Conservation (phyloP, 2,888 invertebrate species). For the Pseudeuparius sepicola region DNA sequence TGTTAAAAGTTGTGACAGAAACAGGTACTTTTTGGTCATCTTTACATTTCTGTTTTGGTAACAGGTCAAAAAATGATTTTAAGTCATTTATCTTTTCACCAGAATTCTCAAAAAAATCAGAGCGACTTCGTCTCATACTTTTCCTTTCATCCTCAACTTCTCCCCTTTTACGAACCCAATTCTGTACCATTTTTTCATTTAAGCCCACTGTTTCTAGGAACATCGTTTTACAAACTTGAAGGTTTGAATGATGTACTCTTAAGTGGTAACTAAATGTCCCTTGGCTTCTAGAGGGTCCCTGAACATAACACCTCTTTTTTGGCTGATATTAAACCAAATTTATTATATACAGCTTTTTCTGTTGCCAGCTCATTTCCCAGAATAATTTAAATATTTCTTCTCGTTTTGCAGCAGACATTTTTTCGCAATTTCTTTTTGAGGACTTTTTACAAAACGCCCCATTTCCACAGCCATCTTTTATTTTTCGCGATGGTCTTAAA, state of each 20-base stretch:
- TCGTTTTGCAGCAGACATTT: background rate
- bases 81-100: too few species aligned
- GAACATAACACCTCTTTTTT: slow-evolving; percentile 12
- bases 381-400: slow-evolving; percentile 5
- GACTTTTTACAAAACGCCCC: slow-evolving; percentile 7
- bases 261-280: slow-evolving; percentile 13
- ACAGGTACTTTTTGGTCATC: slow-evolving; percentile 10
- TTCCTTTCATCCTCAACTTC: too few species aligned
- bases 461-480: background rate
- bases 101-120: too few species aligned
- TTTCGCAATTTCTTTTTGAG: slow-evolving; percentile 7
- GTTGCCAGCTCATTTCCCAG: slow-evolving; percentile 9
- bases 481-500: background rate
- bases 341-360: slow-evolving; percentile 8
- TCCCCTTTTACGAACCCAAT: too few species aligned
- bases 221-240: slow-evolving; percentile 12
- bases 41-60: too few species aligned
- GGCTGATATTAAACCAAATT: slow-evolving; percentile 7
- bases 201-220: slow-evolving; percentile 11
- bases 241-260: slow-evolving; percentile 4
- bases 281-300: slow-evolving; percentile 11
- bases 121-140: too few species aligned
- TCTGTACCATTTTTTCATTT: slow-evolving; percentile 11
- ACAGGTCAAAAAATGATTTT: too few species aligned
- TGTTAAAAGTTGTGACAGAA: too few species aligned